A percentile compares a stretch with the other conserved stretches of the same genome.
These are phyloP conservation scores for Eulemur rufifrons DNA, from an alignment of 2,113 vertebrate species.

Conservation along the genomic window DNA sequence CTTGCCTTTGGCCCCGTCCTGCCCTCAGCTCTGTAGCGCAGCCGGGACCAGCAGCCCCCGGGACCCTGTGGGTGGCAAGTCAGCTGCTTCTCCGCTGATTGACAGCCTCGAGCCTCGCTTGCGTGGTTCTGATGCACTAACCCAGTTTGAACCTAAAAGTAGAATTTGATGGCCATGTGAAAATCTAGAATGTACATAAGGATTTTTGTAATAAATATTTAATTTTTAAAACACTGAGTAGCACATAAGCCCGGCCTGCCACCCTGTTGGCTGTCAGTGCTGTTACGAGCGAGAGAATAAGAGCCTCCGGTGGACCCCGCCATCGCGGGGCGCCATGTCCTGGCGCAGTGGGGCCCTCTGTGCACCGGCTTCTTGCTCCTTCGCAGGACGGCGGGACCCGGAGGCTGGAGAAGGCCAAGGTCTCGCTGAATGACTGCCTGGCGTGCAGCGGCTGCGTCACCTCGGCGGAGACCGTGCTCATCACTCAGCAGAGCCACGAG, in stretches of 20 bases:
- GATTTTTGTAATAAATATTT: background rate
- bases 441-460: slow-evolving; percentile 98
- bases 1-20: background rate
- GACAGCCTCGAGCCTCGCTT: background rate
- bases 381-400: slow-evolving; percentile 90
- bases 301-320: accelerated
- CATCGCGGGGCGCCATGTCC: background rate
- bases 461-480: slow-evolving; percentile 94
- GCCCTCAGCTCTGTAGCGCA: background rate
- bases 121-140: background rate
- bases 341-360: background rate
- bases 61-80: background rate
- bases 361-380: background rate
- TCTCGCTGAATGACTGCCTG: slow-evolving; percentile 95
- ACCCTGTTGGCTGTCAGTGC: accelerated
- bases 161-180: background rate
- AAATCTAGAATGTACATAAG: background rate
- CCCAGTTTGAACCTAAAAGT: background rate
- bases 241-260: background rate
- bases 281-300: background rate
- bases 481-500: slow-evolving; percentile 95
- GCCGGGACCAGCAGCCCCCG: background rate
- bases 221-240: background rate
- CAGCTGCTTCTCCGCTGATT: background rate
- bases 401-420: slow-evolving; percentile 94